phyloP scores from a whole-genome alignment of 2,113 vertebrate species.

The Austrofundulus limnaeus region DNA sequence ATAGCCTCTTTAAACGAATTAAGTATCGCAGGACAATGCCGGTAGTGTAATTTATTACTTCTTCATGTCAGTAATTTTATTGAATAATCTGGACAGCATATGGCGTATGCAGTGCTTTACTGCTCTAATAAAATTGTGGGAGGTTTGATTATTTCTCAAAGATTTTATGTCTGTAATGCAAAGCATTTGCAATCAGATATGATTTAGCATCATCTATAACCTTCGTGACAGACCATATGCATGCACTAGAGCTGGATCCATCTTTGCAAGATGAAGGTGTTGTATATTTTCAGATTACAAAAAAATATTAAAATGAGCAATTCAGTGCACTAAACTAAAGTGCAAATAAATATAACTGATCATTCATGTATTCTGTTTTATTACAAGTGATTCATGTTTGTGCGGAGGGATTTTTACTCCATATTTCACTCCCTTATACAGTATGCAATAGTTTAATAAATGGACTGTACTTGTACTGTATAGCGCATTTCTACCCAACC shows the following conservation, averaged over 20 bases:
- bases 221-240: background rate
- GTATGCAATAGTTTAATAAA: too few relatives aligned
- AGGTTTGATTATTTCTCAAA: conserved; percentile 22
- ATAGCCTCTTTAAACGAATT: conserved; percentile 39
- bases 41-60: conserved; percentile 42
- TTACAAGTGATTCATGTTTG: conserved; percentile 1
- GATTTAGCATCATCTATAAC: background rate
- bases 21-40: conserved; percentile 40
- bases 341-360: conserved; percentile 1
- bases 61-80: conserved; percentile 48
- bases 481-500: too few relatives aligned
- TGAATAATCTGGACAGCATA: conserved; percentile 46
- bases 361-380: conserved; percentile 6
- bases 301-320: background rate
- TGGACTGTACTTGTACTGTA: too few relatives aligned
- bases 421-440: too few relatives aligned
- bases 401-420: too few relatives aligned
- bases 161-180: conserved; percentile 28
- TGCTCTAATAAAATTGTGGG: conserved; percentile 38
- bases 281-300: conserved; percentile 6
- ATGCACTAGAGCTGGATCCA: background rate
- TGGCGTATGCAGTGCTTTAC: conserved; percentile 14
- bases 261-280: background rate
- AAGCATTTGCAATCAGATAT: conserved; percentile 33
- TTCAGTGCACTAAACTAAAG: background rate